Conservation (phyloP, 2,888 invertebrate species). For the Nephrotoma flavescens region DNA sequence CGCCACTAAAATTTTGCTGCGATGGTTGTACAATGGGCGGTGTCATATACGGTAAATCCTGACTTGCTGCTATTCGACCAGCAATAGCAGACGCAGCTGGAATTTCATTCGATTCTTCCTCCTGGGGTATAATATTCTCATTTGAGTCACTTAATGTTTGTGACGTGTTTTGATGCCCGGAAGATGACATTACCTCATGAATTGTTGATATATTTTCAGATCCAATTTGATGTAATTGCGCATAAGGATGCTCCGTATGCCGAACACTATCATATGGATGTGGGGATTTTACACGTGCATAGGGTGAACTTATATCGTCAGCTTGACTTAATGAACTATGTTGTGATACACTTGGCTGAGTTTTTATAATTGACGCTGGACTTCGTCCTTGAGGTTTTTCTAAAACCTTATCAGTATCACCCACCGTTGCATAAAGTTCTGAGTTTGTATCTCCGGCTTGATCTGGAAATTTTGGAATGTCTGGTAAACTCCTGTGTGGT, state of each 20-base stretch:
- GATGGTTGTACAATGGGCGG: constrained; percentile 46
- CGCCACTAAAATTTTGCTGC: constrained; percentile 69
- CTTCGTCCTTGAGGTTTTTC: constrained; percentile 26
- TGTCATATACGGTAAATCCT: constrained; percentile 80
- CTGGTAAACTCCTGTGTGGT: constrained; percentile 65
- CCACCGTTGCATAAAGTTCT: constrained; percentile 74
- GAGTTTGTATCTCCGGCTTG: constrained; percentile 62
- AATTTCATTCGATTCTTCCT: constrained; percentile 37
- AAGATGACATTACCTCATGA: constrained; percentile 12
- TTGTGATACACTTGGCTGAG: constrained; percentile 39
- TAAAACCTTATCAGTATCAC: constrained; percentile 34
- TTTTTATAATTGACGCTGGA: constrained; percentile 18
- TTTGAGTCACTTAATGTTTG: constrained; percentile 11
- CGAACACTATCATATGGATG: constrained; percentile 46
- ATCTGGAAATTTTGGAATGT: constrained; percentile 57
- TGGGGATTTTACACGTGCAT: constrained; percentile 47
- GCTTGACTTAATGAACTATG: constrained; percentile 43
- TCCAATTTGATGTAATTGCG: constrained; percentile 28
- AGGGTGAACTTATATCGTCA: constrained; percentile 45
- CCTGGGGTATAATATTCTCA: constrained; percentile 11
- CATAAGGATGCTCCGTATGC: constrained; percentile 31
- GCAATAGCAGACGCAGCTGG: constrained; percentile 79
- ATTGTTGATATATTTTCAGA: constrained; percentile 14
- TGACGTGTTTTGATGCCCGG: constrained; percentile 8
- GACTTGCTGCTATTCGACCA: constrained; percentile 72